Base-by-base conservation (phyloP, 2,113 vertebrate genomes). In the Ptilorrhoa leucosticta region DNA sequence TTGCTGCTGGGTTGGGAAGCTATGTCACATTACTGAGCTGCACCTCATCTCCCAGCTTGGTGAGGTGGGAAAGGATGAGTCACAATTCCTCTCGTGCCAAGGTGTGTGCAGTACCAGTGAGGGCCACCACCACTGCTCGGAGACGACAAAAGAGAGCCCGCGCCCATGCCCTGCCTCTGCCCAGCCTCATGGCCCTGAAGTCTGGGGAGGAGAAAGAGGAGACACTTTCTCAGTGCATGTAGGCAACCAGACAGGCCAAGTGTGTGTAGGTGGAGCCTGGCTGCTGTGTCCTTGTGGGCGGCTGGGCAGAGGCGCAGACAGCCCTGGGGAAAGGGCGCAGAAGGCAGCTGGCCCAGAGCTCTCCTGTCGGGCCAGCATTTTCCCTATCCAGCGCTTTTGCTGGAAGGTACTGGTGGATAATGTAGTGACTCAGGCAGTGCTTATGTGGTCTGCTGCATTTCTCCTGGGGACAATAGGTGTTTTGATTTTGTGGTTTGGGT, bases 321-420 rank as follows among this genome's bases (percentile, higher is more conserved):
- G 88, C 90, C 94, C 95, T 88, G 82, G 66, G 88, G 88, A 94
- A 92, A 95, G 71, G 66, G 63, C 0, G 6, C 92, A 92, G 75
- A 57, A 80, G 70, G 78, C 1, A 0, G 53, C 94, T 57, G 66
- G 90, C 79, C 53, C 50, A 56, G 57, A 92, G 54, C 50, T 50
- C 35, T 60, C 22, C 13, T 53, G 45, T 72, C 88, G 90, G 75
- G 82, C 71, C 63, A 0, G 0, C 0, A 2, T 90, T 88, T 90
- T 76, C 61, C 45, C 54, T 64, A 33, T 83, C 9, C 61, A 10
- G 57, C 57, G 45, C 57, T 95, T 90, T 79, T 76, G 44, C 84
- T 82, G 61, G 78, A 79, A 90, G 66, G 48, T 68, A 21, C 66
- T 90, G 37, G 10, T 53, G 88, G 66, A 61, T 85, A 83, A 82